Evolutionary conservation across 2,888 invertebrate genomes (phyloP).

Genomic region (Tetragnatha montana): DNA sequence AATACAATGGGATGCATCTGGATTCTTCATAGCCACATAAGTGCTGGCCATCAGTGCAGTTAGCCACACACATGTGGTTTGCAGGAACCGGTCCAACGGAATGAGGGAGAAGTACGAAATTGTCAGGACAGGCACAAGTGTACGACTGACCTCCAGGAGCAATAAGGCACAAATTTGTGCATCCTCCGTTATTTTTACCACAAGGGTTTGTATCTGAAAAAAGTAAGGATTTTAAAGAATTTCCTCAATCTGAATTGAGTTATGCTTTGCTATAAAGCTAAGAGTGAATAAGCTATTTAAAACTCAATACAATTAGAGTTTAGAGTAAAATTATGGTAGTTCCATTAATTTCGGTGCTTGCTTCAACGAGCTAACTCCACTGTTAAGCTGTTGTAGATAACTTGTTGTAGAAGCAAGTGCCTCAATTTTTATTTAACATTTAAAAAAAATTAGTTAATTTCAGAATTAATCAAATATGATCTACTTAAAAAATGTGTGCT

Average conservation of each 20-base stretch:
- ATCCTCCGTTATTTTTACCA: constrained; percentile 93
- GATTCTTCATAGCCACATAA: constrained; percentile 82
- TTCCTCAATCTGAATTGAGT: too few species aligned
- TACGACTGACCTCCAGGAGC: constrained; percentile 84
- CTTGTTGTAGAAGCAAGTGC: too few species aligned
- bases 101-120: constrained; percentile 83
- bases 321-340: too few species aligned
- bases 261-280: neutral
- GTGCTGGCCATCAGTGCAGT: constrained; percentile 94
- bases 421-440: too few species aligned
- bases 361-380: too few species aligned
- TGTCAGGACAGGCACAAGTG: constrained; percentile 96
- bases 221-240: neutral
- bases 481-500: too few species aligned
- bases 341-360: too few species aligned
- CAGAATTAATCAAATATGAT: too few species aligned
- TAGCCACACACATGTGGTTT: constrained; percentile 91
- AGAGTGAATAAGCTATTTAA: neutral
- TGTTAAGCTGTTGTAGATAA: too few species aligned
- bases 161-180: constrained; percentile 95
- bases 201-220: constrained; percentile 88
- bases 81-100: constrained; percentile 79
- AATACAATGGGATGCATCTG: constrained; percentile 86
- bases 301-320: too few species aligned
- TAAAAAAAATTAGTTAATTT: too few species aligned